These are phyloP conservation scores for Uloborus diversus DNA, from an alignment of 1,140 invertebrate genomes.

Conservation along the genomic window DNA sequence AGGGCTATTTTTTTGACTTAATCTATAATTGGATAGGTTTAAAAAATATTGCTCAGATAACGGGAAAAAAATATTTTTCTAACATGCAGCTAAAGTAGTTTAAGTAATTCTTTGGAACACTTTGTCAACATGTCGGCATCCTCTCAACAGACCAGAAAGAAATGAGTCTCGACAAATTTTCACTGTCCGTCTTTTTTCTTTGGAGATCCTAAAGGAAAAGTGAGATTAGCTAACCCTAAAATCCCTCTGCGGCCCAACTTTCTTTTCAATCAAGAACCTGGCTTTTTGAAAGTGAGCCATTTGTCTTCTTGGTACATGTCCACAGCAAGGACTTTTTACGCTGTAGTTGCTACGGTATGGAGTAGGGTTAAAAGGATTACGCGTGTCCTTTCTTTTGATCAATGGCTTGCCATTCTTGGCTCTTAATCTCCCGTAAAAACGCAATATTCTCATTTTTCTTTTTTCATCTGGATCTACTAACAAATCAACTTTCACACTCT, in stretches of 20 bases:
- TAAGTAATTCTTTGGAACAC: too few relatives aligned
- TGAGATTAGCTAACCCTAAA: slow-evolving; percentile 39
- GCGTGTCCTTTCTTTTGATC: slow-evolving; percentile 33
- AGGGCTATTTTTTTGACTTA: too few relatives aligned
- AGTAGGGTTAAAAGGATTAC: slow-evolving; percentile 45
- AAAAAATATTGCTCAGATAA: too few relatives aligned
- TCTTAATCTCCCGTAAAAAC: slow-evolving; percentile 22
- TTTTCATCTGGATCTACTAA: background rate
- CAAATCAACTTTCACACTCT: too few relatives aligned
- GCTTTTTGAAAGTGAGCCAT: slow-evolving; percentile 2
- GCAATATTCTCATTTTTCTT: background rate
- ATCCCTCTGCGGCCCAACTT: background rate
- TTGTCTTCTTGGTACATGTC: slow-evolving; percentile 19
- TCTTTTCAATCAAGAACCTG: slow-evolving; percentile 5
- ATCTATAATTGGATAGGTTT: too few relatives aligned
- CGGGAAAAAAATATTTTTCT: too few relatives aligned
- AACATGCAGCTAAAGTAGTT: too few relatives aligned
- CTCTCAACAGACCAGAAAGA: too few relatives aligned
- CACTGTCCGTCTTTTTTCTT: background rate
- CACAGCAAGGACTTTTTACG: background rate
- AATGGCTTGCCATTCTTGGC: slow-evolving; percentile 12
- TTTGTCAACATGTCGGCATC: too few relatives aligned
- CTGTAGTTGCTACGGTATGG: slow-evolving; percentile 24
- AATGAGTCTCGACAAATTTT: too few relatives aligned
- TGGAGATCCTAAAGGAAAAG: background rate